phyloP scores from a whole-genome alignment of 2,113 vertebrate genomes.

The Chloropsis cyanopogon region DNA sequence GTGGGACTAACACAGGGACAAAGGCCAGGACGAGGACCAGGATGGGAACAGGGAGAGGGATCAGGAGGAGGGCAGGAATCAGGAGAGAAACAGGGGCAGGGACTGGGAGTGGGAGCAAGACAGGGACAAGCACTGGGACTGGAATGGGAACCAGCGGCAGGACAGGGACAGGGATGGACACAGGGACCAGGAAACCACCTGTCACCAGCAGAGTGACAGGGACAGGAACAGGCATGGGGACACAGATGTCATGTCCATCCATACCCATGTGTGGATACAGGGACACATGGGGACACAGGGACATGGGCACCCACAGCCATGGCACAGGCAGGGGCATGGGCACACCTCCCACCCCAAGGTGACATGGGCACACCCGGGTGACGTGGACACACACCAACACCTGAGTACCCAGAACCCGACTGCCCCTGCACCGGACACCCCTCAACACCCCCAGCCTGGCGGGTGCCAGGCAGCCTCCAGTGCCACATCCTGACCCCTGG shows the following conservation, averaged over 20 bases:
- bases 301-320: neutral
- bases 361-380: neutral
- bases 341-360: neutral
- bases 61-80: rapidly evolving
- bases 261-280: neutral
- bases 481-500: neutral
- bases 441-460: neutral
- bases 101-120: neutral
- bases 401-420: rapidly evolving
- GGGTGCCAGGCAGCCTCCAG: neutral
- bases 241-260: neutral
- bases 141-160: neutral
- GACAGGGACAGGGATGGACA: neutral
- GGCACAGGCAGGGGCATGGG: neutral
- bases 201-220: neutral
- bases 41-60: neutral
- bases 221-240: neutral
- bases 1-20: neutral
- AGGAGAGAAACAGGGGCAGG: neutral
- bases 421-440: rapidly evolving
- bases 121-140: neutral
- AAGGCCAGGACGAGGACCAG: neutral
- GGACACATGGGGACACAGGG: neutral
- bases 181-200: neutral
- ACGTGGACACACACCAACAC: rapidly evolving